Evolutionary conservation across 2,797 vertebrate genomes (phyloP).

Genomic region (Oryzias sinensis): DNA sequence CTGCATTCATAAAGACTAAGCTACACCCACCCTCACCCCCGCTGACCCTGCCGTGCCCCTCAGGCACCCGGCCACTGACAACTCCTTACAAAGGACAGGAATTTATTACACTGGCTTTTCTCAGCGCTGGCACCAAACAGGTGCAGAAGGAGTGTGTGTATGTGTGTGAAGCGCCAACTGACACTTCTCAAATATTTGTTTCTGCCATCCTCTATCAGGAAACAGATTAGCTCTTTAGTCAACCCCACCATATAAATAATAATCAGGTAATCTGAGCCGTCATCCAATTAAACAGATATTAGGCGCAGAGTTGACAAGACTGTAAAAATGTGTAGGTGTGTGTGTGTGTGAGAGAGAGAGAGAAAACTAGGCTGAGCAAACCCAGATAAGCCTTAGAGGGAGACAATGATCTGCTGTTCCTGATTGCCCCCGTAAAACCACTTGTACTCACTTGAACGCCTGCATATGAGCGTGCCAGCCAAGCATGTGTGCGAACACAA

Average conservation of each 20-base stretch:
- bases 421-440: constrained; percentile 49
- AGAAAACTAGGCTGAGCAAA: constrained; percentile 9
- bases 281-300: constrained; percentile 17
- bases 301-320: constrained; percentile 7
- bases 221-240: constrained; percentile 16
- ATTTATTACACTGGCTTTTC: constrained; percentile 65
- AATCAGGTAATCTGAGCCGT: constrained; percentile 22
- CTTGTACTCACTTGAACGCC: constrained; percentile 38
- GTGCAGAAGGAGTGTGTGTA: constrained; percentile 44
- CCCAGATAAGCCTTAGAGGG: constrained; percentile 38
- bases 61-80: constrained; percentile 56
- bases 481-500: constrained; percentile 34
- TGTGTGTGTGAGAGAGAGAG: constrained; percentile 1
- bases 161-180: constrained; percentile 3
- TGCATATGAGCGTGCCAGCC: constrained; percentile 27
- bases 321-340: constrained; percentile 12
- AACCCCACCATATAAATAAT: constrained; percentile 17
- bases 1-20: constrained; percentile 15
- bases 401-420: constrained; percentile 40
- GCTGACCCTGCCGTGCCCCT: constrained; percentile 44
- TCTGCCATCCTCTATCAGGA: neutral
- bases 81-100: constrained; percentile 65
- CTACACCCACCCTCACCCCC: constrained; percentile 22
- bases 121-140: constrained; percentile 55
- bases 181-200: constrained; percentile 33